phyloP scores from a whole-genome alignment of 2,797 vertebrate species.

The Erethizon dorsatum region DNA sequence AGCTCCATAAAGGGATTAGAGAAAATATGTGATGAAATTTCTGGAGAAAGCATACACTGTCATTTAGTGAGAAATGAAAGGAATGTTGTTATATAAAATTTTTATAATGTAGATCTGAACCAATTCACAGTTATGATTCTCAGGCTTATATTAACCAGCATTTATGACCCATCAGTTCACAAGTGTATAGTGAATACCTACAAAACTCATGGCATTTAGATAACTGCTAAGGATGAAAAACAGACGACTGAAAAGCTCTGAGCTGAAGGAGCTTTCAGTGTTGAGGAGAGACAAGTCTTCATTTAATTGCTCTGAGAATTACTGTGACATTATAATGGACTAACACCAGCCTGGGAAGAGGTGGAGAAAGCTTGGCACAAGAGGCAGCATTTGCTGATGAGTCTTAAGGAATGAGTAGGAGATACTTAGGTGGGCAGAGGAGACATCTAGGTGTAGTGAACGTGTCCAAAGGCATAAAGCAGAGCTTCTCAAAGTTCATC shows the following conservation, averaged over 20 bases:
- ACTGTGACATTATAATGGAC: neutral
- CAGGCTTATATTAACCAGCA: neutral
- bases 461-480: neutral
- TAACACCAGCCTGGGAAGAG: neutral
- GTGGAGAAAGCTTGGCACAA: neutral
- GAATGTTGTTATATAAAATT: neutral
- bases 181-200: neutral
- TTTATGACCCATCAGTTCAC: neutral
- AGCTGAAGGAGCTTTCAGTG: neutral
- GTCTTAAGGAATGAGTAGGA: neutral
- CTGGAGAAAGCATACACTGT: neutral
- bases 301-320: neutral
- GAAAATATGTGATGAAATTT: constrained; percentile 1
- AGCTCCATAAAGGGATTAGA: neutral
- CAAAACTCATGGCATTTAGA: neutral
- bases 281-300: neutral
- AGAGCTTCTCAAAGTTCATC: neutral
- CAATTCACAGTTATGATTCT: neutral
- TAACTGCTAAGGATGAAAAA: neutral
- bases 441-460: neutral
- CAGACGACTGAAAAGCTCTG: neutral
- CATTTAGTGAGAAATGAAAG: neutral
- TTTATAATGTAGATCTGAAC: neutral
- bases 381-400: neutral
- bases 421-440: neutral